Conservation (phyloP, 2,797 vertebrate species). For the Etheostoma perlongum region DNA sequence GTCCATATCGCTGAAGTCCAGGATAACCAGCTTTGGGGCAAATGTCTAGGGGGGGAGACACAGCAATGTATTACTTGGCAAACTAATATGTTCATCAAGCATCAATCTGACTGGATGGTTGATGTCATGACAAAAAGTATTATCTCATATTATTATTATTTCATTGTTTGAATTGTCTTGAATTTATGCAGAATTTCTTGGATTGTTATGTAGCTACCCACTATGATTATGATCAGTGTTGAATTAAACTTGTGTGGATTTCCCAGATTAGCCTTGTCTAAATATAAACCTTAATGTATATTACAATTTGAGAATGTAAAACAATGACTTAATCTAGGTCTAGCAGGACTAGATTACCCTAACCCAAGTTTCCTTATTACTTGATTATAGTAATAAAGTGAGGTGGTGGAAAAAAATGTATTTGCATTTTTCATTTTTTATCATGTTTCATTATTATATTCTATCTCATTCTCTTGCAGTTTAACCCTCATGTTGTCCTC, state of each 20-base stretch:
- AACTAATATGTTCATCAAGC: neutral
- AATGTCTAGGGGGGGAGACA: conserved; percentile 84
- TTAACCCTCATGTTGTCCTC: too few species aligned
- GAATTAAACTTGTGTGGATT: neutral
- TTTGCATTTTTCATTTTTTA: too few species aligned
- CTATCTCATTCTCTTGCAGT: too few species aligned
- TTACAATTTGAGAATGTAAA: too few species aligned
- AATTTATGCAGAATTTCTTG: neutral
- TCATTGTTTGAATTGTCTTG: neutral
- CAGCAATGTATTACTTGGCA: conserved; percentile 1
- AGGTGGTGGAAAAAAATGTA: too few species aligned
- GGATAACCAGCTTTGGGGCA: conserved; percentile 92
- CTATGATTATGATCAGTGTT: neutral
- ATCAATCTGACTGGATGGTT: neutral
- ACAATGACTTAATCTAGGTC: too few species aligned
- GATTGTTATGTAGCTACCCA: neutral
- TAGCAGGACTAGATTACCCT: too few species aligned
- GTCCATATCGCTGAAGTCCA: conserved; percentile 93
- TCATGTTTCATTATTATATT: too few species aligned
- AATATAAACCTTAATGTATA: too few species aligned
- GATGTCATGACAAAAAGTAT: neutral
- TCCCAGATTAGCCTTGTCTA: neutral
- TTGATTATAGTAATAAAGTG: too few species aligned
- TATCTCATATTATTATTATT: neutral
- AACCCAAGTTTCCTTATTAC: too few species aligned